A percentile compares a stretch with the other conserved stretches of the same genome.
Evolutionary conservation across 1,140 invertebrate genomes (phyloP).

Genomic region (Hestina assimilis): DNA sequence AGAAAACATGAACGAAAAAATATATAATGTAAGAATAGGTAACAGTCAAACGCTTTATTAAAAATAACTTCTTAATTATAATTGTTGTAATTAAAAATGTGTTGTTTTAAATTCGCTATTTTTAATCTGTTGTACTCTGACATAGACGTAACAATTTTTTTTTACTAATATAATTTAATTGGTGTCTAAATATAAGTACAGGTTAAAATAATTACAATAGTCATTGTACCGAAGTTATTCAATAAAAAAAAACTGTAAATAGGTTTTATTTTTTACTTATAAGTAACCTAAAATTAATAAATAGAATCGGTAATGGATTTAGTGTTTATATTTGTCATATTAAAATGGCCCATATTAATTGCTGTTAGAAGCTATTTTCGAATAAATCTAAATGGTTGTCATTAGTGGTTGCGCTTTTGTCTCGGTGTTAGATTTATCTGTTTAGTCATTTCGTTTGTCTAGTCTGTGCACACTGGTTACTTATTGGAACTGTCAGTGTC

Average conservation of each 20-base stretch:
- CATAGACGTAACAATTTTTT: too few species aligned
- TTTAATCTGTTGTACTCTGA: background rate
- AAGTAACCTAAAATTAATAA: background rate
- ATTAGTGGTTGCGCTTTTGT: constrained; percentile 24
- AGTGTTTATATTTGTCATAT: constrained; percentile 1
- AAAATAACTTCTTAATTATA: background rate
- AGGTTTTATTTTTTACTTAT: constrained; percentile 1
- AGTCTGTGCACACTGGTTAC: constrained; percentile 17
- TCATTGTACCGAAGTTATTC: too few species aligned
- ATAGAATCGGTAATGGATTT: background rate
- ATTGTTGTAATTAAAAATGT: background rate
- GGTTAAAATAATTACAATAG: too few species aligned
- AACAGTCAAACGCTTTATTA: constrained; percentile 18
- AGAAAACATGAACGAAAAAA: background rate
- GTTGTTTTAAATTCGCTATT: background rate
- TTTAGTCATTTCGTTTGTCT: constrained; percentile 18
- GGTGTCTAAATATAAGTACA: too few species aligned
- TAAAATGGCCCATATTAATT: background rate
- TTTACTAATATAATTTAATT: too few species aligned
- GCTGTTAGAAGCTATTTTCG: background rate
- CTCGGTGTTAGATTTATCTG: constrained; percentile 22
- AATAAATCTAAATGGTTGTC: constrained; percentile 15
- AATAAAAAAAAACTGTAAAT: too few species aligned
- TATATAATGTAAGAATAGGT: constrained; percentile 6
- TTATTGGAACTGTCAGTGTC: constrained; percentile 33